Conservation (phyloP, 2,113 vertebrate genomes). For the Coptodon rendalli region DNA sequence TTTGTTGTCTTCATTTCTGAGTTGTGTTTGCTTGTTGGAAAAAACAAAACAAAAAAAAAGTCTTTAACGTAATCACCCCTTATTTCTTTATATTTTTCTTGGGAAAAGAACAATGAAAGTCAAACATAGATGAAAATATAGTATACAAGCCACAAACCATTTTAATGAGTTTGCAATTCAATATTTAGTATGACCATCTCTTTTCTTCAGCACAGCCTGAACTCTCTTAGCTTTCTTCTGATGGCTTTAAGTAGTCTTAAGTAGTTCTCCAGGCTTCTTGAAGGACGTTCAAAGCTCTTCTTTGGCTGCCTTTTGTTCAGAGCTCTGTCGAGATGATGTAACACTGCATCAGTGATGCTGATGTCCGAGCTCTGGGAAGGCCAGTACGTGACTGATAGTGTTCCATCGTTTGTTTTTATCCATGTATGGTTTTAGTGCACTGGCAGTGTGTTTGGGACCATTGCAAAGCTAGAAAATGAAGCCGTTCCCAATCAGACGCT, state of each 20-base stretch:
- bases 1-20: neutral
- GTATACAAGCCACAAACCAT: neutral
- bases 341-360: neutral
- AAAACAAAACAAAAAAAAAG: neutral
- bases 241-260: neutral
- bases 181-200: neutral
- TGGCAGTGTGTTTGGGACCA: neutral
- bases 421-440: neutral
- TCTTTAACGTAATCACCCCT: neutral
- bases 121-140: neutral
- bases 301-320: neutral
- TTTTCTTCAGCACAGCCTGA: neutral
- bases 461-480: neutral
- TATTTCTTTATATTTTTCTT: neutral
- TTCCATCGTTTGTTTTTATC: neutral
- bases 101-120: neutral
- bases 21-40: neutral
- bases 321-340: neutral
- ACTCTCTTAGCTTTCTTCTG: neutral
- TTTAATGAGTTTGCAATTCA: neutral
- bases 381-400: neutral
- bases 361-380: neutral
- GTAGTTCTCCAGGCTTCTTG: neutral
- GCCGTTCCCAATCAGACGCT: neutral
- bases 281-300: neutral